Base-by-base conservation (phyloP, 2,888 invertebrate genomes). In the Allophyes oxyacanthae region DNA sequence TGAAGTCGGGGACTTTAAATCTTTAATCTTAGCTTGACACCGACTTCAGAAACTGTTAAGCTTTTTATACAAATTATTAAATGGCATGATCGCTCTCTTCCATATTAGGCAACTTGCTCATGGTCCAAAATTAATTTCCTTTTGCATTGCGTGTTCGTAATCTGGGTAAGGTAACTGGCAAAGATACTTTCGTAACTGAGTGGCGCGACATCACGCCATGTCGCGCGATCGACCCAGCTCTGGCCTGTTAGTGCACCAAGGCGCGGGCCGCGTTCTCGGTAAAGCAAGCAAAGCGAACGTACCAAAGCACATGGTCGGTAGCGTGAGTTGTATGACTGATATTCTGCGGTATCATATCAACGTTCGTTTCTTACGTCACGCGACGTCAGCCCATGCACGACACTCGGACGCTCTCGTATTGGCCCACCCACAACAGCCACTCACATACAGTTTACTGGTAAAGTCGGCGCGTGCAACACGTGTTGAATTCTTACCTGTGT, bases 161-260 rank as follows among this genome's bases (percentile, higher is more conserved):
- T 43, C 53, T 60, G 41, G 38, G 46, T 50, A 61, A 60, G 64
- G 73, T 57, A 20, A 20, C 20, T 20, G 20, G 20, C 20, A 70
- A 67, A 67, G 56, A 63, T 59, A 87, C 89, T 92, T 92, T 92
- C 91, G 87, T 86, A 90, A 86, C 61, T 38, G 61, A 76, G 79
- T 87, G 86, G 87, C 82, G 76, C 85, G 88, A 87, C 81, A 87
- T 90, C 89, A 92, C 92, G 93, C 92, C 92, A 93, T 82, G 83
- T 83, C 90, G 84, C 84, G 84, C 90, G 86, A 90, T 87, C 81
- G 81, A 78, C 84, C 79, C 75, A 72, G 43, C 61, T 37, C 37
- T 54, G 46, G 59, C 41, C 45, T 53, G 40, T 64, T 46, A 38
- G 44, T 44, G 44, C 38, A 30, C 46, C 42, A 44, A 38, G 26